A percentile compares a stretch with the other conserved stretches of the same genome.
Evolutionary conservation across 2,888 invertebrate species (phyloP).

Genomic region (Andrena trimmerana): DNA sequence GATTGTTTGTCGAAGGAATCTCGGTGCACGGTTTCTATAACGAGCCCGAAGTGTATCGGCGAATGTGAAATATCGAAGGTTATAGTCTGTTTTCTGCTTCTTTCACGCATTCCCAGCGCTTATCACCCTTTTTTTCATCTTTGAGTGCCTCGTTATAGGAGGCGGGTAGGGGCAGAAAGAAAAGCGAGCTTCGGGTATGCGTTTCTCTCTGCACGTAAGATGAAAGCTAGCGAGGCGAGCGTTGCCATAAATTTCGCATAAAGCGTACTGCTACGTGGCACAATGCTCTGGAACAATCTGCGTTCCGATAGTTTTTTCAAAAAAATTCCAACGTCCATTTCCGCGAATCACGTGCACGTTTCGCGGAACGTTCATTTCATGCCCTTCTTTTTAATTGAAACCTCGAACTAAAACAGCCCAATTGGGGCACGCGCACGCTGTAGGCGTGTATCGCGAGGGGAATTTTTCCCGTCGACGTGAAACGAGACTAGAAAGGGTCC

Average conservation of each 20-base stretch:
- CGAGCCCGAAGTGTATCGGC: constrained; percentile 1
- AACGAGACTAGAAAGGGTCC: constrained; percentile 12
- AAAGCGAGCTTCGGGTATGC: neutral
- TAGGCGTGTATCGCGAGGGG: neutral
- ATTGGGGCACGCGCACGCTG: neutral
- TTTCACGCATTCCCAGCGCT: neutral
- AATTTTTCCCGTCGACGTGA: constrained; percentile 3
- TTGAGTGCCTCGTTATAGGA: constrained; percentile 13
- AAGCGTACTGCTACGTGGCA: neutral
- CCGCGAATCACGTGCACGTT: neutral
- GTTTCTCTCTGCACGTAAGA: neutral
- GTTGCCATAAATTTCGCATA: constrained; percentile 10
- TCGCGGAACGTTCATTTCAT: neutral
- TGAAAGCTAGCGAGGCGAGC: neutral
- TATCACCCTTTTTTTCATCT: neutral
- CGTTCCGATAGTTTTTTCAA: neutral
- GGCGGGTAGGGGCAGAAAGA: neutral
- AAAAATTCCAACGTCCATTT: neutral
- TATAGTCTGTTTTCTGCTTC: constrained; percentile 1
- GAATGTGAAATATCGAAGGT: neutral
- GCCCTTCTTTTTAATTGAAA: neutral
- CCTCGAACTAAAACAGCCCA: constrained; percentile 22
- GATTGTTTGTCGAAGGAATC: neutral
- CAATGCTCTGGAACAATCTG: neutral
- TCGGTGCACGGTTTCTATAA: neutral